Evolutionary conservation across 2,113 vertebrate species (phyloP).

Genomic region (Eonycteris spelaea): DNA sequence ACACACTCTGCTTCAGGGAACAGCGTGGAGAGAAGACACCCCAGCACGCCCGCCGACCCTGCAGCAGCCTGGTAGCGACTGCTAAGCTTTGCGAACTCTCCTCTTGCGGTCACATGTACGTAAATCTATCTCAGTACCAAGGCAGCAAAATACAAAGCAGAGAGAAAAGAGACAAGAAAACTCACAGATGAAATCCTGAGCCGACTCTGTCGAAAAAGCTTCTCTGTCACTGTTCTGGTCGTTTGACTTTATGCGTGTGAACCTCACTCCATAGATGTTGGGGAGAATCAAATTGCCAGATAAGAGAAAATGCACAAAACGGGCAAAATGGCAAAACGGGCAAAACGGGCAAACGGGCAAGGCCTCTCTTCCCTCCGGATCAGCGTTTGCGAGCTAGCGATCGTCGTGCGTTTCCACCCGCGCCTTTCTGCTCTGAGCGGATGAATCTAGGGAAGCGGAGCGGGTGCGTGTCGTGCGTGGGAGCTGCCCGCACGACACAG

Average conservation of each 20-base stretch:
- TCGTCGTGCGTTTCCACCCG: not conserved
- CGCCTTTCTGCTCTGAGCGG: not conserved
- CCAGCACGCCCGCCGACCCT: not conserved
- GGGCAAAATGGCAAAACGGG: too few relatives aligned
- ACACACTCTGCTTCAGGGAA: not conserved
- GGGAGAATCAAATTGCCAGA: not conserved
- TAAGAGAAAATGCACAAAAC: not conserved
- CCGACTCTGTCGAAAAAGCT: not conserved
- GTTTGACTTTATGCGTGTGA: not conserved
- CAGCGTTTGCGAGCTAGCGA: not conserved
- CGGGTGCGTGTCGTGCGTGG: accelerated
- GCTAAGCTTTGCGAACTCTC: not conserved
- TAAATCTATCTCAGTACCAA: not conserved
- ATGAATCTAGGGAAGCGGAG: not conserved
- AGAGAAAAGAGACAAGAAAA: not conserved
- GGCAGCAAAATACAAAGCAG: not conserved
- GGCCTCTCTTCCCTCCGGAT: not conserved
- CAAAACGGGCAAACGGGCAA: too few relatives aligned
- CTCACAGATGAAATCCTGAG: not conserved
- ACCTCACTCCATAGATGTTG: not conserved
- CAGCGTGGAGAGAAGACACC: not conserved
- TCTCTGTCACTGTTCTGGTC: not conserved
- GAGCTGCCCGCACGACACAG: not conserved
- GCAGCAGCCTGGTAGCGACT: not conserved
- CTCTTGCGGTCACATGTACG: not conserved